Base-by-base conservation (phyloP, 2,113 vertebrate genomes). In the Elachura formosa region DNA sequence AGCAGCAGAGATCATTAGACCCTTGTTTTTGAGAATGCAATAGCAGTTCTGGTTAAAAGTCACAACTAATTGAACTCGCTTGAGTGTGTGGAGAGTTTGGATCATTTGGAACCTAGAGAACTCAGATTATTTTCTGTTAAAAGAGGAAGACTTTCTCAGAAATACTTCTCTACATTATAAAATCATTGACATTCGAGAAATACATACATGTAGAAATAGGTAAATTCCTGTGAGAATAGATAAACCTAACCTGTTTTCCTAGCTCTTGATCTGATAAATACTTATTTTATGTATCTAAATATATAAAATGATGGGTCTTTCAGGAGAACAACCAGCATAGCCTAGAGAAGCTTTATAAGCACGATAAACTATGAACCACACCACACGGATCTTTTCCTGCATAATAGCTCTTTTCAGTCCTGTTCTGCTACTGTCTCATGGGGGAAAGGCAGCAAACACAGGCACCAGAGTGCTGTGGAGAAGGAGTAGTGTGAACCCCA, bases 331-430 rank as follows among this genome's bases (percentile, higher is more conserved):
- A 33, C 25, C 55, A 78, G 6, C 9, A 22, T 8, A 81, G 43
- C 33, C 51, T 48, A 16, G 26, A 74, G 51, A 58, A 46, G 33
- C 54, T 49, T 48, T 69, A 7, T 29, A 40, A 74, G n/a, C 25
- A 61, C 4, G 26, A 38, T 40, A 63, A 83, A 28, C 40, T 67
- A 16, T 10, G 38, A 48, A 63, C 11, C 3, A 0, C 19, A 9
- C 13, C 26, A n/a, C 3, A 3, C 9, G 24, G 0, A 1, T 25
- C 15, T 90, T 78, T 63, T 63, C 23, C 45, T n/a, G 31, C 17
- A 34, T 43, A 88, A 48, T 0, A 84, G 24, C 4, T 51, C 67
- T 84, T 63, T 84, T 31, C 52, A 40, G 31, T 51, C 43, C 58
- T 66, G 28, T 48, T 87, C 34, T 10, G 2, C 69, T 52, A 5